Conservation (phyloP, 2,888 invertebrate genomes). For the Melipona beecheii region DNA sequence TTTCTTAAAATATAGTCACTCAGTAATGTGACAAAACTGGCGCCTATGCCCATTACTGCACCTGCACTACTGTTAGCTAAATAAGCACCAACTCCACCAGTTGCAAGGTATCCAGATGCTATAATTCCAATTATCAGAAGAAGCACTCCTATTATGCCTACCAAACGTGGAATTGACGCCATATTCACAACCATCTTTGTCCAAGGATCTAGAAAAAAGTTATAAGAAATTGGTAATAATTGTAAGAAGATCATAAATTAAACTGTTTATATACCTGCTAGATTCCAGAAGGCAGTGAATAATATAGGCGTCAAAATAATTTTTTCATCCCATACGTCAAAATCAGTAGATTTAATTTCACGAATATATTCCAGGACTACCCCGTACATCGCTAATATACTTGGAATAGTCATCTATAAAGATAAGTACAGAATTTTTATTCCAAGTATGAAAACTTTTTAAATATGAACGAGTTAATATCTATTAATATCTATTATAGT, state of each 20-base stretch:
- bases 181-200: conserved; percentile 85
- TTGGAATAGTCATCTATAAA: conserved; percentile 78
- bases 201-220: conserved; percentile 85
- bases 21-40: conserved; percentile 75
- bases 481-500: conserved; percentile 21
- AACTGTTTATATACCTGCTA: conserved; percentile 82
- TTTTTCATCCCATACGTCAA: conserved; percentile 86
- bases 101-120: conserved; percentile 80
- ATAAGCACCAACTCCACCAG: conserved; percentile 79
- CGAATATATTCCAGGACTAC: conserved; percentile 73
- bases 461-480: not conserved
- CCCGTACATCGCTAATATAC: conserved; percentile 79
- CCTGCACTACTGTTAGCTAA: conserved; percentile 79
- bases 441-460: not conserved
- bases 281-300: conserved; percentile 86
- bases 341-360: conserved; percentile 54
- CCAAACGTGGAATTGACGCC: conserved; percentile 74
- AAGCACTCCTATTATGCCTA: conserved; percentile 77
- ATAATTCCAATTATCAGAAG: conserved; percentile 75
- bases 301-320: conserved; percentile 87
- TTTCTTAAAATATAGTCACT: conserved; percentile 74
- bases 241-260: not conserved
- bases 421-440: not conserved
- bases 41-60: conserved; percentile 80
- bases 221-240: not conserved